Base-by-base conservation (phyloP, 2,888 invertebrate species). In the Brachynemurus nebulosus region DNA sequence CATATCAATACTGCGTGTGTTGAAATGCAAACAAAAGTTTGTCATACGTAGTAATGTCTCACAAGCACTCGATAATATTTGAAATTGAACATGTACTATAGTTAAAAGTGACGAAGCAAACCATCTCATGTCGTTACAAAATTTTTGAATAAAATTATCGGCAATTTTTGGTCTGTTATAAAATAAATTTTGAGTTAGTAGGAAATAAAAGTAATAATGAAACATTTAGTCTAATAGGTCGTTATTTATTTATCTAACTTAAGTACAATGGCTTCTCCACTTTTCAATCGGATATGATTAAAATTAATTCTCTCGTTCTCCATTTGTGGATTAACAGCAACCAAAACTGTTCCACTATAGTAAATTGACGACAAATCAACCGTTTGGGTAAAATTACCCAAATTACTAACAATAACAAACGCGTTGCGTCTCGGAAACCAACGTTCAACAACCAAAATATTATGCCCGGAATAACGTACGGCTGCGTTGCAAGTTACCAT, bases 391-490 rank as follows among this genome's bases (percentile, higher is more conserved):
- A 59, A 59, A 30, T 60, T 65, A 0, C 81, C 82, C 2, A 86
- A 69, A 66, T 88, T 88, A 2, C 78, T 78, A 0, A 86, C 74
- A 47, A 82, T 75, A 0, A 84, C 80, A 57, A 80, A 85, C 1
- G 83, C 76, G 56, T 83, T 80, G 46, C 83, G 71, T 12, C 88
- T 71, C 1, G 86, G 86, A 61, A 79, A 86, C 72, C 79, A 80
- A 37, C 88, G 69, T 57, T 88, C 86, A 14, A 86, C 72, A 2
- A 88, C 65, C 37, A 86, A 69, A 45, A 72, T 57, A 55, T 79
- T 74, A 36, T 75, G 71, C 30, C 71, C 68, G 19, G 74, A 71
- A 56, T 75, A 72, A 47, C 79, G 74, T 42, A 86, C 69, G 52
- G 77, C 78, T 47, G 78, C 76, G 61, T 83, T 86, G 16, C 75